phyloP scores from a whole-genome alignment of 2,797 vertebrate genomes.

The Rachycentron canadum region DNA sequence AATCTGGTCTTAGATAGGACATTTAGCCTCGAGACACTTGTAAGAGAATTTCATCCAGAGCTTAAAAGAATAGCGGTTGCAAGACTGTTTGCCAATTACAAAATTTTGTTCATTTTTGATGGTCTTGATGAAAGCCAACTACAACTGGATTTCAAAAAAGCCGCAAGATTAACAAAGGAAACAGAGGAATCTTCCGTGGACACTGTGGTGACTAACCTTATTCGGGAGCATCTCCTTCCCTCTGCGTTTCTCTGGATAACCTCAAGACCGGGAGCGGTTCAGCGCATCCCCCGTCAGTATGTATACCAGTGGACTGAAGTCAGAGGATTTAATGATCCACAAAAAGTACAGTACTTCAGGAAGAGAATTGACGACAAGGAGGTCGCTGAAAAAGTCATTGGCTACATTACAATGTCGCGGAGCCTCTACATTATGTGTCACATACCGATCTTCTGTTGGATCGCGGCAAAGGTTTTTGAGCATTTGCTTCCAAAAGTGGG shows the following conservation, averaged over 20 bases:
- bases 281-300: fast-evolving
- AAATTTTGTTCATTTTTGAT: conserved; percentile 67
- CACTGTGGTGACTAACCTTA: conserved; percentile 57
- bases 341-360: conserved; percentile 58
- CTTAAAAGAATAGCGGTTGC: conserved; percentile 26
- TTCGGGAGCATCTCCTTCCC: conserved; percentile 46
- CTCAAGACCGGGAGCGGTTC: conserved; percentile 61
- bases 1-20: conserved; percentile 43
- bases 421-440: conserved; percentile 71
- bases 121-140: conserved; percentile 64
- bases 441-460: conserved; percentile 74
- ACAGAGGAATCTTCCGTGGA: conserved; percentile 36
- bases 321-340: conserved; percentile 55
- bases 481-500: conserved; percentile 18
- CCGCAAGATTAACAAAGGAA: conserved; percentile 10
- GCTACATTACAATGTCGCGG: conserved; percentile 33
- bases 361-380: conserved; percentile 35
- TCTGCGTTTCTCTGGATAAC: conserved; percentile 65
- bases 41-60: conserved; percentile 48
- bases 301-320: conserved; percentile 49
- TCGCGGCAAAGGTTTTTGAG: conserved; percentile 53
- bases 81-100: background rate
- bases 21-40: conserved; percentile 46
- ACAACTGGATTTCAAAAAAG: conserved; percentile 29
- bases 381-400: conserved; percentile 40